Base-by-base conservation (phyloP, 2,888 invertebrate species). In the Exocentrus adspersus region DNA sequence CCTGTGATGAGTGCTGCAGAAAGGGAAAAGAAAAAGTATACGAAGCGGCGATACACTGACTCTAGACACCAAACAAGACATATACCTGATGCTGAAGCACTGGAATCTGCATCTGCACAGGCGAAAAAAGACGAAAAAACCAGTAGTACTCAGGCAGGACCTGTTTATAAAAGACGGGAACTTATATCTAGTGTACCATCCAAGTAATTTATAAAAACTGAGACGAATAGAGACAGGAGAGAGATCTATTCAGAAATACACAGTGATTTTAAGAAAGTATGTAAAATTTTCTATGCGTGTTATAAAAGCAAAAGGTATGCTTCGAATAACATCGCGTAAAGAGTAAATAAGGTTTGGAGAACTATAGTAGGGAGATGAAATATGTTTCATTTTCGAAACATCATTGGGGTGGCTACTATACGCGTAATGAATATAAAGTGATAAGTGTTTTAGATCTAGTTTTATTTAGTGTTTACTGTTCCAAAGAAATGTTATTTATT, bases 141-240 rank as follows among this genome's bases (percentile, higher is more conserved):
- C 0, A 62, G 12, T 30, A 74, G 74, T 41, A 72, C 79, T 24
- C 75, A 79, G 79, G 75, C 65, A 64, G 83, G 84, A 65, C 87
- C 87, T 56, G 87, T 92, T 16, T 93, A 92, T 87, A 93, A 93
- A 82, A 84, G 93, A 67, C 87, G 92, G 65, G 93, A 93, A 82
- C 84, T 93, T 61, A 93, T 94, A 76, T 91, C 93, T 43, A 93
- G 93, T 82, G 91, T 91, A 65, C 88, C 86, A 20, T 75, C 78
- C 9, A 80, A 80, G 62, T 77, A 68, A 71, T 20, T 14, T 16
- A 41, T 42, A 28, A 32, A 24, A 46, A 20, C n/a, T n/a, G 50
- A 41, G 30, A 45, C 7, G 24, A 7, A 7, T 24, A 37, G 42
- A 42, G 30, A 10, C 41, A n/a, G 30, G 43, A 21, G 14, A 28